Evolutionary conservation across 2,113 vertebrate species (phyloP).

Genomic region (Oostethus manadensis): DNA sequence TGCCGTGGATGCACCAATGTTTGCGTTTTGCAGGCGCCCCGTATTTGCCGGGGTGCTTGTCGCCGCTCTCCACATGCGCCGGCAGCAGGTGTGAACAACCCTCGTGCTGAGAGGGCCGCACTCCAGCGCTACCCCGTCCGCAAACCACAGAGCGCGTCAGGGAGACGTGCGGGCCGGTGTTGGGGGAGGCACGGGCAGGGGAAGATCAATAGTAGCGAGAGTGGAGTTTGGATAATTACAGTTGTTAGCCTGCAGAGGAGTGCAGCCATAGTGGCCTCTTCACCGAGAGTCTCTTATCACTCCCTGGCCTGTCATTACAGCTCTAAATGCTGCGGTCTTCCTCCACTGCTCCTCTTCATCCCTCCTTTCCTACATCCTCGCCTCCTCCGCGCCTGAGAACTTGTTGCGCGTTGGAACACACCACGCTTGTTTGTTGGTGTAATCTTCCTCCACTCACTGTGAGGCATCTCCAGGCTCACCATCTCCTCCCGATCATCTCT

Average conservation of each 20-base stretch:
- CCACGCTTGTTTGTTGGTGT: neutral
- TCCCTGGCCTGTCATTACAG: conserved; percentile 82
- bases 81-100: conserved; percentile 63
- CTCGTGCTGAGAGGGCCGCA: conserved; percentile 49
- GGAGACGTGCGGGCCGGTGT: conserved; percentile 5
- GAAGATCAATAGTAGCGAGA: conserved; percentile 65
- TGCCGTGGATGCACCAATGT: conserved; percentile 49
- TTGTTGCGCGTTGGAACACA: neutral
- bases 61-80: conserved; percentile 42
- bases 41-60: conserved; percentile 47
- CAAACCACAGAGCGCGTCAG: conserved; percentile 12
- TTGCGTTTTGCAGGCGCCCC: conserved; percentile 53
- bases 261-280: conserved; percentile 76
- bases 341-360: conserved; percentile 5
- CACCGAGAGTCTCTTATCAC: conserved; percentile 87
- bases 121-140: conserved; percentile 43
- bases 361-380: no score
- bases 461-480: neutral
- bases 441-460: neutral
- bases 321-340: conserved; percentile 55
- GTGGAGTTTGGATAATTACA: conserved; percentile 89
- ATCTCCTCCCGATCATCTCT: neutral
- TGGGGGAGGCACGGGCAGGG: conserved; percentile 28
- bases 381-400: neutral
- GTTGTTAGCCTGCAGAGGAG: conserved; percentile 81